These are phyloP conservation scores for Drosophila albomicans DNA, from an alignment of 1,140 invertebrate species.

Conservation along the genomic window DNA sequence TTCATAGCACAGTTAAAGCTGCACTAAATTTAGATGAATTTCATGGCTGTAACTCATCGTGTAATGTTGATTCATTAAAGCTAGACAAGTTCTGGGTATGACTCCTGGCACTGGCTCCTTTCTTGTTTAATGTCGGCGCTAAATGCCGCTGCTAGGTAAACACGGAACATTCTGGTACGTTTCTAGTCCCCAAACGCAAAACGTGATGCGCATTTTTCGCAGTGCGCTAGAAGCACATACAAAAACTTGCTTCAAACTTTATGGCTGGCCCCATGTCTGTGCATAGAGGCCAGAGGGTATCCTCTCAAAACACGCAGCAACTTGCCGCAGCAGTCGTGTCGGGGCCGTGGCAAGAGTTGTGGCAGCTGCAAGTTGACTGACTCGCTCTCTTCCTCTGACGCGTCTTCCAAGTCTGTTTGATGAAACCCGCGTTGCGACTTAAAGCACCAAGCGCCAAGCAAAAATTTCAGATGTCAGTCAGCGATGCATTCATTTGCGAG, in stretches of 20 bases:
- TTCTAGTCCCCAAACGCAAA: slow-evolving; percentile 65
- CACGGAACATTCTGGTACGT: slow-evolving; percentile 50
- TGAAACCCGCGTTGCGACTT: not conserved
- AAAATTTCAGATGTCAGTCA: slow-evolving; percentile 64
- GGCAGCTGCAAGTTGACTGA: slow-evolving; percentile 23
- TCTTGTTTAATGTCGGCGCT: slow-evolving; percentile 57
- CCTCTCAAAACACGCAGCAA: slow-evolving; percentile 5
- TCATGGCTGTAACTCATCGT: not conserved
- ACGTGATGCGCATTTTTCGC: slow-evolving; percentile 82
- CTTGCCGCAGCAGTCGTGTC: slow-evolving; percentile 11
- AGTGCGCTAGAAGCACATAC: slow-evolving; percentile 61
- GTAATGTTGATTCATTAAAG: slow-evolving; percentile 49
- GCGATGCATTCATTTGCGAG: slow-evolving; percentile 62
- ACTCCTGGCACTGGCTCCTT: slow-evolving; percentile 7
- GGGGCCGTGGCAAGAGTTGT: not conserved
- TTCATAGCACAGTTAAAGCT: slow-evolving; percentile 1
- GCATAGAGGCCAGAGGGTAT: not conserved
- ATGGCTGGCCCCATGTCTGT: slow-evolving; percentile 40
- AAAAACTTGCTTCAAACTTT: slow-evolving; percentile 74
- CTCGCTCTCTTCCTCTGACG: not conserved
- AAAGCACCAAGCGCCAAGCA: not conserved
- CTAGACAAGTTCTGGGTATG: slow-evolving; percentile 11
- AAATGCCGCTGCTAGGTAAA: slow-evolving; percentile 76
- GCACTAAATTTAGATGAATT: slow-evolving; percentile 48
- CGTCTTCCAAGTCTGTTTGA: slow-evolving; percentile 4